Conservation (phyloP, 30 jellyfish, hydroid and myxozoan genomes). For the Hydractinia echinata region DNA sequence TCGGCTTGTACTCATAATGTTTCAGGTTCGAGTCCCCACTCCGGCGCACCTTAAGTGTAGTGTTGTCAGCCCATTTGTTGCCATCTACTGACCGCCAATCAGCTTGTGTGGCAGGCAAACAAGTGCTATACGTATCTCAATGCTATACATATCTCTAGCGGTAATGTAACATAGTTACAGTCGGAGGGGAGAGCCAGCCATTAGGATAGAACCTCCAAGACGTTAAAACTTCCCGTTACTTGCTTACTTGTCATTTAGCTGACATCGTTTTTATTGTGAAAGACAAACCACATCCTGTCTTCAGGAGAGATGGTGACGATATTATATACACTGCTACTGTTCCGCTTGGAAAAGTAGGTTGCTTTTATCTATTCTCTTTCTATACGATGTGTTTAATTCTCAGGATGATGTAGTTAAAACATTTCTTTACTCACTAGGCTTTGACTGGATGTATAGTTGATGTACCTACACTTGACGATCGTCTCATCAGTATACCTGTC, state of each 20-base stretch:
- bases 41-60: too few species aligned
- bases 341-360: conserved; percentile 74
- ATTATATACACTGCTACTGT: conserved; percentile 67
- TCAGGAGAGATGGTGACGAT: conserved; percentile 75
- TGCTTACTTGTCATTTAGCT: conserved; percentile 28
- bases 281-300: conserved; percentile 75
- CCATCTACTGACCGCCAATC: too few species aligned
- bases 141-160: too few species aligned
- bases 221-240: too few species aligned
- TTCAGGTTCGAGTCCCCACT: too few species aligned
- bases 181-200: too few species aligned
- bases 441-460: conserved; percentile 89
- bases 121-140: too few species aligned
- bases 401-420: neutral
- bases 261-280: conserved; percentile 80
- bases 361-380: neutral
- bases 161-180: too few species aligned
- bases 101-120: too few species aligned
- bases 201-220: too few species aligned
- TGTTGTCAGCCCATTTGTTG: too few species aligned
- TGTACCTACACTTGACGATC: conserved; percentile 88
- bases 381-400: neutral
- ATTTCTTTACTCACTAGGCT: conserved; percentile 41
- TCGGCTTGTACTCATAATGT: too few species aligned
- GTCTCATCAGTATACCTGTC: conserved; percentile 75